Conservation (phyloP, 2,797 vertebrate genomes). For the Heterohyrax brucei region DNA sequence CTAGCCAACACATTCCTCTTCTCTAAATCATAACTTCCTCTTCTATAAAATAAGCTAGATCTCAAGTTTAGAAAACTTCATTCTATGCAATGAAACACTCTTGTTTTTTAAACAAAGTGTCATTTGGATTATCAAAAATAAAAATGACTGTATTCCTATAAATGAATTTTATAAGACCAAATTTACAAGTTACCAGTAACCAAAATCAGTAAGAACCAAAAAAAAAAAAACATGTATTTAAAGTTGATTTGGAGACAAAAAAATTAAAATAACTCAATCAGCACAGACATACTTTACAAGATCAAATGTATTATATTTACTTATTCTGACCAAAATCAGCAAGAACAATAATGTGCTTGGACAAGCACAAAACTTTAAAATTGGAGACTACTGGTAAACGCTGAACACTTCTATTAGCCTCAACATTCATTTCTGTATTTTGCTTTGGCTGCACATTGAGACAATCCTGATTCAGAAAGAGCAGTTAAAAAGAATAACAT, state of each 20-base stretch:
- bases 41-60: constrained; percentile 49
- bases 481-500: constrained; percentile 28
- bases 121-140: constrained; percentile 51
- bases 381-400: constrained; percentile 8
- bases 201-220: constrained; percentile 21
- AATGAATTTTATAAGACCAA: constrained; percentile 43
- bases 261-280: constrained; percentile 46
- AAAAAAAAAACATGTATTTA: constrained; percentile 36
- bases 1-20: background rate
- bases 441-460: constrained; percentile 57
- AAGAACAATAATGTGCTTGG: constrained; percentile 37
- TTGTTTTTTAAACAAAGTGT: constrained; percentile 27
- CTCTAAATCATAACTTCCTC: constrained; percentile 39
- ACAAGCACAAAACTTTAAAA: constrained; percentile 60
- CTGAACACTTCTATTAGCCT: constrained; percentile 33
- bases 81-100: background rate
- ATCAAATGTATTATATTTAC: constrained; percentile 60
- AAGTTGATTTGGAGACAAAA: constrained; percentile 39
- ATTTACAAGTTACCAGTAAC: constrained; percentile 60
- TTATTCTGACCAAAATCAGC: constrained; percentile 47
- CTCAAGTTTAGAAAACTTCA: constrained; percentile 37
- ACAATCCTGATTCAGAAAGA: constrained; percentile 56
- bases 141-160: constrained; percentile 55
- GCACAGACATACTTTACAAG: constrained; percentile 33
- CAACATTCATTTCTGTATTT: constrained; percentile 56